These are phyloP conservation scores for Etheostoma spectabile DNA, from an alignment of 2,113 vertebrate species.

Conservation along the genomic window DNA sequence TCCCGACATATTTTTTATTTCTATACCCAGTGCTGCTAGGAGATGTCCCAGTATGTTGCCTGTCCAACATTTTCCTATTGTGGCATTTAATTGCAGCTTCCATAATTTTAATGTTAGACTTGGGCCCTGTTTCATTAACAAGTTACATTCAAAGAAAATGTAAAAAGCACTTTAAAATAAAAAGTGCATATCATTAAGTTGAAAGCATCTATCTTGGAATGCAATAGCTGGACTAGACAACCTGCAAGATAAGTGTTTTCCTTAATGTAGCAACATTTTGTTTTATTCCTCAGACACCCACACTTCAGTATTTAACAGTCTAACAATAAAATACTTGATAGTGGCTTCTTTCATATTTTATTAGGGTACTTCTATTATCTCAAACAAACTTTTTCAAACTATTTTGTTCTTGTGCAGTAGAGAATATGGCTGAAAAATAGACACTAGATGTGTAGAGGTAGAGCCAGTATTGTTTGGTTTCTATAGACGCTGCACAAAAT, in stretches of 20 bases:
- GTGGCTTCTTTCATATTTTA: not conserved
- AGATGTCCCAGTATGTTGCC: conserved; percentile 5
- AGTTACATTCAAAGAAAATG: not conserved
- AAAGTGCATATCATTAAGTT: not conserved
- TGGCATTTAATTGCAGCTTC: conserved; percentile 26
- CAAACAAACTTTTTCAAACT: not conserved
- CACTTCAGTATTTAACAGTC: too few relatives aligned
- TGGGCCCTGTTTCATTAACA: conserved; percentile 16
- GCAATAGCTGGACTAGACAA: not conserved
- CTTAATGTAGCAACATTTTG: not conserved
- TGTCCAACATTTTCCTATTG: conserved; percentile 17
- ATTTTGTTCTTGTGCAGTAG: not conserved
- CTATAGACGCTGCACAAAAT: not conserved
- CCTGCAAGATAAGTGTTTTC: not conserved
- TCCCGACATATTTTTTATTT: not conserved
- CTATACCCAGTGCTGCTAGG: not conserved
- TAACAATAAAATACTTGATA: not conserved
- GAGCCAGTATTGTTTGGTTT: not conserved
- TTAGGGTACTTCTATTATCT: not conserved
- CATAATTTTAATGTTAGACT: conserved; percentile 34
- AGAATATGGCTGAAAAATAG: not conserved
- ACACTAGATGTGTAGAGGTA: not conserved
- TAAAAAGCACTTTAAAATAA: not conserved
- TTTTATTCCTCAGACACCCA: not conserved
- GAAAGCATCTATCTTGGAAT: not conserved